A percentile compares a stretch with the other conserved stretches of the same genome.
phyloP scores from a whole-genome alignment of 1,140 invertebrate species.

The Dinoponera quadriceps region DNA sequence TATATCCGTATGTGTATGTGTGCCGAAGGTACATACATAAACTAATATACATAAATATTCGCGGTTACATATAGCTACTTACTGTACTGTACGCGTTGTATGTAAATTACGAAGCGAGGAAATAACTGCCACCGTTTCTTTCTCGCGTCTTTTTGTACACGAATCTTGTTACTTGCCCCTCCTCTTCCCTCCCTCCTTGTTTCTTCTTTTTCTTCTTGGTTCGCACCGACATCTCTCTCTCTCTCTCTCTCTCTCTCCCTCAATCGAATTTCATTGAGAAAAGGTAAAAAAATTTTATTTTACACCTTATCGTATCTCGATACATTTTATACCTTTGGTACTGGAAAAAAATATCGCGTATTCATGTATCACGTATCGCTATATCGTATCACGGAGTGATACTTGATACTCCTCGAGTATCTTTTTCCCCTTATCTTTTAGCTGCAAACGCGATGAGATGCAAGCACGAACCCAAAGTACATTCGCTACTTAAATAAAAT shows the following conservation, averaged over 20 bases:
- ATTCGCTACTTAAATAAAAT: constrained; percentile 7
- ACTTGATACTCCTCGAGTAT: no score
- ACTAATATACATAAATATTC: constrained; percentile 42
- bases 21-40: constrained; percentile 64
- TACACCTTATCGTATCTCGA: no score
- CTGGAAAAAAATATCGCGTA: no score
- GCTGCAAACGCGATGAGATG: not conserved
- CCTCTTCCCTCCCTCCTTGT: not conserved
- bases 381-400: no score
- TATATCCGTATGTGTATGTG: not conserved
- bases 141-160: constrained; percentile 31
- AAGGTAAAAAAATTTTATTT: no score
- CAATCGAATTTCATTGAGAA: no score
- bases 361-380: no score
- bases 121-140: constrained; percentile 1
- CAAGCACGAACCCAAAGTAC: not conserved
- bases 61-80: constrained; percentile 36
- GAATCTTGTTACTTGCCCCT: constrained; percentile 19
- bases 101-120: constrained; percentile 46
- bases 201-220: not conserved
- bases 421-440: not conserved
- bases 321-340: no score
- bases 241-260: no score
- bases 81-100: constrained; percentile 17
- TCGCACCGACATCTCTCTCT: no score